Percentiles rank a stretch among this genome's conserved stretches.
Conservation (phyloP, 2,888 invertebrate genomes). For the Tortricodes alternella region DNA sequence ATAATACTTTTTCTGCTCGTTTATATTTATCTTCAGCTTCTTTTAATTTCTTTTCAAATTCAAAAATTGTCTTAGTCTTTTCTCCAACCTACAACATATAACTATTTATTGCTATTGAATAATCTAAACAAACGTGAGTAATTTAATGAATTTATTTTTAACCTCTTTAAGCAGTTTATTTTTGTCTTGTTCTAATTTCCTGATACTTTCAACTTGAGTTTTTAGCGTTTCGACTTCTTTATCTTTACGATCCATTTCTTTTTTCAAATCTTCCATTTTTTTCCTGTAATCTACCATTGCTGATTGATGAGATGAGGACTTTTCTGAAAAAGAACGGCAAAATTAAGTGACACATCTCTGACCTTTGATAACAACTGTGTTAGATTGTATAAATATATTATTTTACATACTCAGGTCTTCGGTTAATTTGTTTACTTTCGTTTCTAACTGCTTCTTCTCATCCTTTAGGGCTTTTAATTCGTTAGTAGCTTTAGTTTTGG, state of each 20-base stretch:
- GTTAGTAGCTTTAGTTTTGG: conserved; percentile 62
- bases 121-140: no score
- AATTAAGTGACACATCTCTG: not conserved
- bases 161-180: conserved; percentile 84
- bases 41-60: conserved; percentile 86
- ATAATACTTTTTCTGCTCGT: conserved; percentile 80
- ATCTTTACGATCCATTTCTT: conserved; percentile 84
- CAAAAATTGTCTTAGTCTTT: conserved; percentile 83
- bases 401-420: conserved; percentile 80
- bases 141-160: conserved; percentile 32
- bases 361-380: no score
- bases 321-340: conserved; percentile 64
- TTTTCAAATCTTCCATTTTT: conserved; percentile 85
- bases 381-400: no score
- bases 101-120: conserved; percentile 2
- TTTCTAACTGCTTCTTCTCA: conserved; percentile 85
- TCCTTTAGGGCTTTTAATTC: conserved; percentile 83
- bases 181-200: conserved; percentile 80
- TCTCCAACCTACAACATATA: conserved; percentile 79
- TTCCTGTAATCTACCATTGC: conserved; percentile 80
- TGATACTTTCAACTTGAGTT: conserved; percentile 78
- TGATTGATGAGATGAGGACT: conserved; percentile 77
- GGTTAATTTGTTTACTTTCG: conserved; percentile 82
- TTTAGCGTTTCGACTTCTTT: conserved; percentile 84
- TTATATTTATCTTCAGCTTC: conserved; percentile 86